phyloP scores from a whole-genome alignment of 2,797 vertebrate genomes.

The Coracias cyanogaster region DNA sequence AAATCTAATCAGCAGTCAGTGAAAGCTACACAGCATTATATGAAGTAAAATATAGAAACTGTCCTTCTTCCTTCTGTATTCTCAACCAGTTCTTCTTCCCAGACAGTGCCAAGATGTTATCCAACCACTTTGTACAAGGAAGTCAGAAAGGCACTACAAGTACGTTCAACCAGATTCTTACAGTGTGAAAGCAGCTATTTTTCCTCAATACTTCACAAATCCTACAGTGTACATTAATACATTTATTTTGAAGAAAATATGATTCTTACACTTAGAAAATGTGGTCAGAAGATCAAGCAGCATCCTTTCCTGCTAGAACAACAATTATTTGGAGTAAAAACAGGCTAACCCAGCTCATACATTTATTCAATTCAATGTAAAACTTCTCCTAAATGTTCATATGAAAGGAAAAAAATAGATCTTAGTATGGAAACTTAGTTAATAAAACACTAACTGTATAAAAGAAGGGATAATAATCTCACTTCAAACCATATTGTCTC shows the following conservation, averaged over 20 bases:
- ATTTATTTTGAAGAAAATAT: not conserved
- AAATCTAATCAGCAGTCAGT: not conserved
- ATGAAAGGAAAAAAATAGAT: not conserved
- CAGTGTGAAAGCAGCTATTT: not conserved
- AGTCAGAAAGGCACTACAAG: not conserved
- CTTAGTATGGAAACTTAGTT: not conserved
- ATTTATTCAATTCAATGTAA: not conserved
- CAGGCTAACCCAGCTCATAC: not conserved
- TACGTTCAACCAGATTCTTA: not conserved
- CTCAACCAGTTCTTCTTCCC: not conserved
- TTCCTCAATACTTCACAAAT: not conserved
- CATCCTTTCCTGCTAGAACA: not conserved
- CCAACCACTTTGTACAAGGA: not conserved
- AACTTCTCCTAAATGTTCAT: not conserved
- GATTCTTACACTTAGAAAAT: not conserved
- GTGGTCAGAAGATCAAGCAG: not conserved
- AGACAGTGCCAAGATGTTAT: not conserved
- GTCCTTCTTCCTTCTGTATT: not conserved
- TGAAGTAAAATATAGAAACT: not conserved
- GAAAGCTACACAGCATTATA: not conserved
- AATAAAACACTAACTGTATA: not conserved
- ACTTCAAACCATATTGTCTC: not conserved
- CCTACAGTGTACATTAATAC: not conserved
- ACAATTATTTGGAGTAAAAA: not conserved
- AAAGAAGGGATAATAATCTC: not conserved